A percentile compares a stretch with the other conserved stretches of the same genome.
Conservation (phyloP, 2,113 vertebrate species). For the Percopsis transmontana region DNA sequence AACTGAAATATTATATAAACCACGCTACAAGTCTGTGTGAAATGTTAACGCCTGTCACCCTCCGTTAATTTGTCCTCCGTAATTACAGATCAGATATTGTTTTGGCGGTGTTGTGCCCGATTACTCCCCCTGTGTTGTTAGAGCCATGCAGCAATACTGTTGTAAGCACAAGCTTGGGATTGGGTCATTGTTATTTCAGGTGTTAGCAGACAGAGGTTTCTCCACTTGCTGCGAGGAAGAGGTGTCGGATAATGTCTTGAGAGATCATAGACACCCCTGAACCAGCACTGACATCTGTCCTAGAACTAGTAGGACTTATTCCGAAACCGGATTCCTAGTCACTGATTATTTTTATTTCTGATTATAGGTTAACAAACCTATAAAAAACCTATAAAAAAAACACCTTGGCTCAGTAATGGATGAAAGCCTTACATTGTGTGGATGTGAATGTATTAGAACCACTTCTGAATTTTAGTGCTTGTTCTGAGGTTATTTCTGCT, state of each 20-base stretch:
- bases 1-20: constrained; percentile 30
- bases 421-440: neutral
- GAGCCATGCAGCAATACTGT: constrained; percentile 49
- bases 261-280: constrained; percentile 39
- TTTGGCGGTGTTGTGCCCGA: constrained; percentile 51
- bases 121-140: constrained; percentile 49
- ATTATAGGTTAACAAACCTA: no score
- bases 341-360: no score
- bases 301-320: neutral
- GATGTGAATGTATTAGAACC: neutral
- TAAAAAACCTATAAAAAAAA: no score
- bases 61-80: constrained; percentile 14
- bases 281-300: no score
- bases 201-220: constrained; percentile 49
- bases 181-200: constrained; percentile 71
- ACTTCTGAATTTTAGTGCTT: neutral
- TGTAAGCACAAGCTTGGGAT: constrained; percentile 39
- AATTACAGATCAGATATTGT: constrained; percentile 47
- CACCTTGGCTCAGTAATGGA: neutral
- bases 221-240: constrained; percentile 11
- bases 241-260: constrained; percentile 64
- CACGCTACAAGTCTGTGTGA: constrained; percentile 29
- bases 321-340: neutral
- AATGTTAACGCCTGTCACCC: constrained; percentile 34
- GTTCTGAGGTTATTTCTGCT: neutral